phyloP scores from a whole-genome alignment of 2,797 vertebrate species.

The Avahi laniger region DNA sequence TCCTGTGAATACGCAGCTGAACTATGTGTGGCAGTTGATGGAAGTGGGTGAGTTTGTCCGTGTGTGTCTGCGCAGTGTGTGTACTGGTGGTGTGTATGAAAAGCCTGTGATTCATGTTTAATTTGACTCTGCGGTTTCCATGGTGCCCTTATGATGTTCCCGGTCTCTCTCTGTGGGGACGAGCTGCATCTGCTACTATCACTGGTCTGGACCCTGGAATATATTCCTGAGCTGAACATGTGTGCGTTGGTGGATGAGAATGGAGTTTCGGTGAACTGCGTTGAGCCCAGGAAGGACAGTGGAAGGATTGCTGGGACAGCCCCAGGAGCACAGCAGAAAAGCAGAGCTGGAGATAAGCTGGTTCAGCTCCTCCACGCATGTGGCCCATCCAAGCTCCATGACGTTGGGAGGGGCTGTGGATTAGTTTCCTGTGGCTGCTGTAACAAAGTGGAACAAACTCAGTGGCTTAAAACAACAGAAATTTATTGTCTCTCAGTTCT shows the following conservation, averaged over 20 bases:
- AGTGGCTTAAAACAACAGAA: background rate
- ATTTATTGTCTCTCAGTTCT: background rate
- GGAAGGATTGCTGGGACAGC: rapidly evolving
- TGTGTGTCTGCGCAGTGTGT: rapidly evolving
- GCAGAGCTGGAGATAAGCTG: rapidly evolving
- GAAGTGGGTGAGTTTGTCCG: background rate
- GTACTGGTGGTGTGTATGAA: background rate
- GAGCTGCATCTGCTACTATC: background rate
- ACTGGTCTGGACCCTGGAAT: background rate
- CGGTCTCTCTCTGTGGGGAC: background rate
- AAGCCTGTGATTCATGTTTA: background rate
- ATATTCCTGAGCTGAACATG: rapidly evolving
- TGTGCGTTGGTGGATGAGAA: rapidly evolving
- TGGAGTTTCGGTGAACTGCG: background rate
- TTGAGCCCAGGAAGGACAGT: background rate
- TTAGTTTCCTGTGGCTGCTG: background rate
- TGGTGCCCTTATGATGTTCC: background rate
- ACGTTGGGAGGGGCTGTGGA: background rate
- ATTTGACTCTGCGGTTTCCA: background rate
- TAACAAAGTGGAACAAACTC: background rate
- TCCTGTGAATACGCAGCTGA: background rate
- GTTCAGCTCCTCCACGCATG: too few relatives aligned
- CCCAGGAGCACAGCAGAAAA: too few relatives aligned
- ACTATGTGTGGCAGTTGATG: background rate
- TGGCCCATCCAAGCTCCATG: background rate